Percentiles rank a stretch among this genome's conserved stretches.
Conservation (phyloP, 2,113 vertebrate genomes). For the Mixornis gularis region DNA sequence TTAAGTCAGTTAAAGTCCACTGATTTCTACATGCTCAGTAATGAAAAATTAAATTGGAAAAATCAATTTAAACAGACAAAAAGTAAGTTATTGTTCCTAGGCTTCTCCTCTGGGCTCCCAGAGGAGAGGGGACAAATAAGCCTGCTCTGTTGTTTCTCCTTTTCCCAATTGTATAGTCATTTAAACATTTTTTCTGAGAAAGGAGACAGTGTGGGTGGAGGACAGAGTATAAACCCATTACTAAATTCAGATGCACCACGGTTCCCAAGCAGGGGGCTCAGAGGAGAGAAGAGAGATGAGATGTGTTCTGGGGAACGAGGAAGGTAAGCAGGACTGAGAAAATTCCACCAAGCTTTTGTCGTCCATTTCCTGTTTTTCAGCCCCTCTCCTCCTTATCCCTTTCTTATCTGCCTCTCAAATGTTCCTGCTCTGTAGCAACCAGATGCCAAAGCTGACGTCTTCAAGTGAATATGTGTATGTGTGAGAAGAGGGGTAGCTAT, state of each 20-base stretch:
- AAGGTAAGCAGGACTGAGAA: neutral
- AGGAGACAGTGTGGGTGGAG: neutral
- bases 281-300: neutral
- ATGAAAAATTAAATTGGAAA: neutral
- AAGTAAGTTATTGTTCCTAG: neutral
- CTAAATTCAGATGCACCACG: neutral
- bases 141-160: neutral
- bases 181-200: neutral
- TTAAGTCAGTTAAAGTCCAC: neutral
- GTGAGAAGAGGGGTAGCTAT: neutral
- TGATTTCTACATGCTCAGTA: neutral
- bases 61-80: neutral
- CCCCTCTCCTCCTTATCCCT: neutral
- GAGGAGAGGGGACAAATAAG: neutral
- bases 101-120: neutral
- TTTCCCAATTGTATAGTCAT: neutral
- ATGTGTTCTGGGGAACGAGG: neutral
- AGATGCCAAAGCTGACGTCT: neutral
- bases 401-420: conserved; percentile 28
- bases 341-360: neutral
- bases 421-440: neutral
- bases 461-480: neutral
- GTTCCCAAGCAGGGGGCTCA: neutral
- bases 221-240: neutral
- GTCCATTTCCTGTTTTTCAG: neutral